Conservation (phyloP, 1,140 invertebrate genomes). For the Apolygus lucorum region DNA sequence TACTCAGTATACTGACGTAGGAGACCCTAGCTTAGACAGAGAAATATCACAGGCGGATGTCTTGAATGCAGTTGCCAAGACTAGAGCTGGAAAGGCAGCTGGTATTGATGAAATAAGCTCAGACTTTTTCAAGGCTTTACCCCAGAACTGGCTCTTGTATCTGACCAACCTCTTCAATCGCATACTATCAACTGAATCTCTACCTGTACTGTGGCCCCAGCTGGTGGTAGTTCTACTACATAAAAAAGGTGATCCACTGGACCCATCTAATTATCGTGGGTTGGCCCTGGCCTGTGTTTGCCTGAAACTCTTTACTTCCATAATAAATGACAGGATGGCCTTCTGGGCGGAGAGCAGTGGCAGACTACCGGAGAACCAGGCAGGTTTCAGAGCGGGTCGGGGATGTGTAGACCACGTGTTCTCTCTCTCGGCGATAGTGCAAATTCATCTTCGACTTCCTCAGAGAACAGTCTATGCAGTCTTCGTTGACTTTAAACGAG, state of each 20-base stretch:
- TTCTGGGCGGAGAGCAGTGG: background rate
- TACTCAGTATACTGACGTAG: background rate
- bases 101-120: too few species aligned
- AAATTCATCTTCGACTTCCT: background rate
- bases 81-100: too few species aligned
- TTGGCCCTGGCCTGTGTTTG: background rate
- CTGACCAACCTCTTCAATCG: too few species aligned
- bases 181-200: too few species aligned
- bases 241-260: background rate
- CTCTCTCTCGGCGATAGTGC: background rate
- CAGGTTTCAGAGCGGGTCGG: constrained; percentile 15
- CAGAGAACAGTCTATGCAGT: background rate
- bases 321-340: background rate
- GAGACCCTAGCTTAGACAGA: background rate
- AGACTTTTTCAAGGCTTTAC: too few species aligned
- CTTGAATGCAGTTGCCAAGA: background rate
- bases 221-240: too few species aligned
- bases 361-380: constrained; percentile 21
- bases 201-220: too few species aligned
- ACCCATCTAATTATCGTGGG: background rate
- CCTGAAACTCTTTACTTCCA: background rate
- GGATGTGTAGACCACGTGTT: background rate
- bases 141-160: too few species aligned
- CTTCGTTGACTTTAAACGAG: background rate
- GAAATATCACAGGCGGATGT: background rate